These are phyloP conservation scores for Vireo griseus DNA, from an alignment of 2,797 vertebrate genomes.

Conservation along the genomic window DNA sequence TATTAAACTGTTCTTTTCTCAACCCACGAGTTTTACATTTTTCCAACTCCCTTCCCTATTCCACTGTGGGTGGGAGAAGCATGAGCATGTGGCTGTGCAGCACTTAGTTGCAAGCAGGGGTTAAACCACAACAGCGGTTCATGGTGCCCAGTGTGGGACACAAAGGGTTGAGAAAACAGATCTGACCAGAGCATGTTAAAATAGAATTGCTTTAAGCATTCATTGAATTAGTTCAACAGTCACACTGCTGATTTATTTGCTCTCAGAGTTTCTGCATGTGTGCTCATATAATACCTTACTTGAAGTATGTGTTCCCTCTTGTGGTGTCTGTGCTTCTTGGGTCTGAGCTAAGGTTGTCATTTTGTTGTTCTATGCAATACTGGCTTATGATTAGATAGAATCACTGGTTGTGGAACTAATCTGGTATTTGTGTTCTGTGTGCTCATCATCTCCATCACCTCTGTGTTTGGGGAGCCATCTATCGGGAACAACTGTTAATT, in stretches of 20 bases:
- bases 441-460: neutral
- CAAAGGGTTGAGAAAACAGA: neutral
- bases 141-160: neutral
- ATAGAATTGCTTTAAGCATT: neutral
- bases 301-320: neutral
- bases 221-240: neutral
- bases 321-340: neutral
- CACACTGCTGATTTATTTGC: neutral
- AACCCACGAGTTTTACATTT: rapidly evolving
- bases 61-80: neutral
- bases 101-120: neutral
- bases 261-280: neutral
- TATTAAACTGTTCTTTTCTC: neutral
- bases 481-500: neutral
- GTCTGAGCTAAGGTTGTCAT: neutral
- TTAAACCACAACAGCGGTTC: neutral
- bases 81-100: neutral
- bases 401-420: neutral
- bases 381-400: neutral
- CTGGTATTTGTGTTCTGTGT: neutral
- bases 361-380: neutral
- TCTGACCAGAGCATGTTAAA: neutral
- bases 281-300: neutral
- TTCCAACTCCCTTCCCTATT: neutral
- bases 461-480: neutral